Conservation (phyloP, 2,113 vertebrate genomes). For the Ochotona curzoniae region DNA sequence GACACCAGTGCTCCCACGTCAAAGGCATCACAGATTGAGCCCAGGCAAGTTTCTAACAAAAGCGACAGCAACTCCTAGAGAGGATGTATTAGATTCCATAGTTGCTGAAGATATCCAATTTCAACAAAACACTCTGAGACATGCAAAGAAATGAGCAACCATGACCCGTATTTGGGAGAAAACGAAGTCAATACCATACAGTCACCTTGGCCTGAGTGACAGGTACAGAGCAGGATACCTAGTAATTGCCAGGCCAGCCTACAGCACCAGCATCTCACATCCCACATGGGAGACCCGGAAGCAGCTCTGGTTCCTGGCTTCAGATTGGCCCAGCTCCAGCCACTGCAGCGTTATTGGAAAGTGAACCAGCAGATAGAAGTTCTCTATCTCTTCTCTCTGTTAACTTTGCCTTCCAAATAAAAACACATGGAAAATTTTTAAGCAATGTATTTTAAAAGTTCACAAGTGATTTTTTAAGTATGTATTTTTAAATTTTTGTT, state of each 20-base stretch:
- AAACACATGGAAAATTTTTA: too few species aligned
- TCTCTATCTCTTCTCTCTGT: too few species aligned
- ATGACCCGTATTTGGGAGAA: not conserved
- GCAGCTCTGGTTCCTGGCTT: too few species aligned
- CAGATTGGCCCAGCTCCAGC: too few species aligned
- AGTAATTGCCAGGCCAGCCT: not conserved
- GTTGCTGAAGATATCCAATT: not conserved
- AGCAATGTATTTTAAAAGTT: too few species aligned
- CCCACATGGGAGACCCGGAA: not conserved
- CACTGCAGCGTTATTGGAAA: too few species aligned
- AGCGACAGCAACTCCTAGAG: not conserved
- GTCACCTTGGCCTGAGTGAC: not conserved
- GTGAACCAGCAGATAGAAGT: too few species aligned
- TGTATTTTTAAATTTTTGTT: too few species aligned
- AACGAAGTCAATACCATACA: not conserved
- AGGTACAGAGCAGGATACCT: not conserved
- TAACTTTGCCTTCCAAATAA: too few species aligned
- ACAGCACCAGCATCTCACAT: not conserved
- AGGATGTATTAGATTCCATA: constrained; percentile 4
- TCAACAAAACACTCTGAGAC: constrained; percentile 6
- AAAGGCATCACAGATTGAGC: not conserved
- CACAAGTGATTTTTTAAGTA: too few species aligned
- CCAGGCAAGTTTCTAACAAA: not conserved
- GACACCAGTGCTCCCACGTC: not conserved
- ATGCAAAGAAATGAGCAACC: constrained; percentile 18